These are phyloP conservation scores for Drosophila multiciliata DNA, from an alignment of 2,888 invertebrate species.

Conservation along the genomic window DNA sequence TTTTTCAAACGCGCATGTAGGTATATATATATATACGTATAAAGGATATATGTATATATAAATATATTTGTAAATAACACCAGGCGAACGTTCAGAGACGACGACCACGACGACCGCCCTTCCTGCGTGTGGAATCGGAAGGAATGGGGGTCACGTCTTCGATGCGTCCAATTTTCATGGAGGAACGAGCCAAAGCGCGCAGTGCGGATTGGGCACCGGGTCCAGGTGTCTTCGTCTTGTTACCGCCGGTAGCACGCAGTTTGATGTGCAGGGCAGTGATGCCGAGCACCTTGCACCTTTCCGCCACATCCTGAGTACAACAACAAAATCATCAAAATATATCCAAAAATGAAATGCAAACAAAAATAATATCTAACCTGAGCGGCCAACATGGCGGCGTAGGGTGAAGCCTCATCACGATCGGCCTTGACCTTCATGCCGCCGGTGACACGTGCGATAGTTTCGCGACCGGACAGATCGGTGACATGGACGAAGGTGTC, in stretches of 20 bases:
- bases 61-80: background rate
- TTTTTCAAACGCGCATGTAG: background rate
- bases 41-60: background rate
- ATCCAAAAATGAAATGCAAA: background rate
- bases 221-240: slow-evolving; percentile 99
- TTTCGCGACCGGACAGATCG: slow-evolving; percentile 98
- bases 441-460: slow-evolving; percentile 97
- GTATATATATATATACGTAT: background rate
- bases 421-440: slow-evolving; percentile 99
- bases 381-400: slow-evolving; percentile 99
- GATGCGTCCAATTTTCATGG: slow-evolving; percentile 99
- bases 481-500: slow-evolving; percentile 99
- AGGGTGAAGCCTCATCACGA: slow-evolving; percentile 99
- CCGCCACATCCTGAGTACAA: slow-evolving; percentile 95
- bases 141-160: slow-evolving; percentile 99
- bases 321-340: background rate
- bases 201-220: slow-evolving; percentile 99
- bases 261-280: slow-evolving; percentile 99
- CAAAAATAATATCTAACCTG: slow-evolving; percentile 88
- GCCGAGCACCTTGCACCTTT: slow-evolving; percentile 98
- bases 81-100: slow-evolving; percentile 91
- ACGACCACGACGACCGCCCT: slow-evolving; percentile 99
- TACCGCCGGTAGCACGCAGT: slow-evolving; percentile 98
- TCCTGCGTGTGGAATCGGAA: slow-evolving; percentile 99
- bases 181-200: slow-evolving; percentile 98